A percentile compares a stretch with the other conserved stretches of the same genome.
Conservation (phyloP, 2,113 vertebrate genomes). For the Nettapus auritus region DNA sequence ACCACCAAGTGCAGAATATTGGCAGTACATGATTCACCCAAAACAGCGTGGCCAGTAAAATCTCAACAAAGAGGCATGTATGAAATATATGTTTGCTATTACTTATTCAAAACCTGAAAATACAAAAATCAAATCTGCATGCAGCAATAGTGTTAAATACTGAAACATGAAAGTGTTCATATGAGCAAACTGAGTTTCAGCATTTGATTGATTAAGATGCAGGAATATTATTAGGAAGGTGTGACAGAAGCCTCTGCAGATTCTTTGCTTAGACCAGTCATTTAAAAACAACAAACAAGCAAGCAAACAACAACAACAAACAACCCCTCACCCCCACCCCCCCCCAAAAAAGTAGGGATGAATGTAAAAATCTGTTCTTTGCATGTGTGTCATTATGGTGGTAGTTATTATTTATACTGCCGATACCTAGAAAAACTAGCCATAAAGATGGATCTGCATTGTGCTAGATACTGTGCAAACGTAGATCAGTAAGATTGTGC, state of each 20-base stretch:
- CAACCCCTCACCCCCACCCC: no score
- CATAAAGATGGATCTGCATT: not conserved
- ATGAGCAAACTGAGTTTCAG: not conserved
- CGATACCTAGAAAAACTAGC: not conserved
- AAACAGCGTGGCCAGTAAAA: not conserved
- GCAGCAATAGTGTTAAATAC: not conserved
- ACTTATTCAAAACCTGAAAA: not conserved
- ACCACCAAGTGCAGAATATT: not conserved
- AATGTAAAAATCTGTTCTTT: no score
- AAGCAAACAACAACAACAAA: no score
- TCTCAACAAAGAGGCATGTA: not conserved
- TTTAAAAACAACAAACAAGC: not conserved
- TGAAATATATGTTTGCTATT: not conserved
- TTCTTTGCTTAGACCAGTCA: not conserved
- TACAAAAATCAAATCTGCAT: no score
- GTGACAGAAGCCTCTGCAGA: not conserved
- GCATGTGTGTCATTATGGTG: rapidly evolving
- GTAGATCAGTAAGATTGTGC: rapidly evolving
- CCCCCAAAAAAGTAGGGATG: no score
- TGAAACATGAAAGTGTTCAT: not conserved
- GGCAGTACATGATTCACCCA: not conserved
- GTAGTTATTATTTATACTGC: not conserved
- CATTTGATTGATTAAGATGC: not conserved
- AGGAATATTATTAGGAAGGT: not conserved
- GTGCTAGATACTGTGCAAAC: not conserved